Evolutionary conservation across 1,140 invertebrate species (phyloP).

Genomic region (Heliconius melpomene): DNA sequence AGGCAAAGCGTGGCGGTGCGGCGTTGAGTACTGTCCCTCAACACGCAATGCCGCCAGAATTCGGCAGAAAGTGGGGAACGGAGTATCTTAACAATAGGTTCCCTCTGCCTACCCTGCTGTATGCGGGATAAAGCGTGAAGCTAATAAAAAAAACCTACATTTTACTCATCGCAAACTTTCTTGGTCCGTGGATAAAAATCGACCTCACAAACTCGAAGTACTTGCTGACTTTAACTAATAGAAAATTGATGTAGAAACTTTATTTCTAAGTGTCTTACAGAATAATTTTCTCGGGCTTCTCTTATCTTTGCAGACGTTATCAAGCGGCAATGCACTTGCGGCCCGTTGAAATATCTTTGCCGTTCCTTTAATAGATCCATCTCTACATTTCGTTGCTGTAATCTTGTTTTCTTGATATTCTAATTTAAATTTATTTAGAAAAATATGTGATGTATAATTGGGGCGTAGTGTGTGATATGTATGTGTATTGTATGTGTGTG

Average conservation of each 20-base stretch:
- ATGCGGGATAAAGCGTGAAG: too few relatives aligned
- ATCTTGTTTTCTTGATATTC: not conserved
- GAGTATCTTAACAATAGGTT: too few relatives aligned
- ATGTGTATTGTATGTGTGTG: not conserved
- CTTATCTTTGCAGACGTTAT: not conserved
- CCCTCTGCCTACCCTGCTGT: too few relatives aligned
- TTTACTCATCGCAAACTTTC: not conserved
- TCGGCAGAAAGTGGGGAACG: too few relatives aligned
- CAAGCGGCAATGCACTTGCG: not conserved
- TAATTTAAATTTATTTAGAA: not conserved
- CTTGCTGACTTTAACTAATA: not conserved
- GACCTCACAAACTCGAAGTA: not conserved
- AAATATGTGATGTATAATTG: too few relatives aligned
- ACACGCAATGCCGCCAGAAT: too few relatives aligned
- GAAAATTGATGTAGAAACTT: constrained; percentile 1
- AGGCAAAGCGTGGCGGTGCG: too few relatives aligned
- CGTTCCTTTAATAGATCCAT: not conserved
- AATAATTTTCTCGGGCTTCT: not conserved
- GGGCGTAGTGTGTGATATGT: too few relatives aligned
- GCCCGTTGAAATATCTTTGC: not conserved
- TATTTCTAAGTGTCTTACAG: not conserved
- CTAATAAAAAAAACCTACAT: too few relatives aligned
- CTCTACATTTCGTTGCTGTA: not conserved
- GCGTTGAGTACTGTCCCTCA: too few relatives aligned
- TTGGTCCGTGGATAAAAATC: not conserved